Evolutionary conservation across 2,888 invertebrate genomes (phyloP).

Genomic region (Machimus rusticus): DNA sequence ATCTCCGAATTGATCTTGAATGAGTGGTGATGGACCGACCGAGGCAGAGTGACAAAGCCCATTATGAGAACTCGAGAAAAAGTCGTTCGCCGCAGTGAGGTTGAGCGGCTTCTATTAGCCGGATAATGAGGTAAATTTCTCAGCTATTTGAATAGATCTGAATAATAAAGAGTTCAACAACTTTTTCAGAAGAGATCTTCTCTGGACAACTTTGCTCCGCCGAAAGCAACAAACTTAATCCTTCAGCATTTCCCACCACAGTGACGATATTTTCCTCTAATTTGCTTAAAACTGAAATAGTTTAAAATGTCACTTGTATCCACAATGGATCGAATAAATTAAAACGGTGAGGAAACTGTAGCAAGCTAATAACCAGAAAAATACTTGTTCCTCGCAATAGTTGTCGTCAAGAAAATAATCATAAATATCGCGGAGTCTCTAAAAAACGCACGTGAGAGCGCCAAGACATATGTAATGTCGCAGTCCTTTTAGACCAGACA

Average conservation of each 20-base stretch:
- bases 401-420: not conserved
- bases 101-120: not conserved
- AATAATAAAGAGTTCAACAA: not conserved
- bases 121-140: constrained; percentile 11
- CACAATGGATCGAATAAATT: not conserved
- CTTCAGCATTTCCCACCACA: not conserved
- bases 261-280: not conserved
- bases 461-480: not conserved
- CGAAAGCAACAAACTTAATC: not conserved
- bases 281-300: not conserved
- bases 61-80: not conserved
- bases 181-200: not conserved
- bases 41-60: not conserved
- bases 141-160: not conserved
- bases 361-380: not conserved
- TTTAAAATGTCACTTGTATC: not conserved
- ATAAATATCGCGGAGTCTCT: not conserved
- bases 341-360: not conserved
- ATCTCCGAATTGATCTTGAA: not conserved
- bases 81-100: not conserved
- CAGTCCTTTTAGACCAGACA: not conserved
- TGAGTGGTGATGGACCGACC: not conserved
- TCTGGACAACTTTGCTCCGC: not conserved
- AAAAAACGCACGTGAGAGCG: not conserved
- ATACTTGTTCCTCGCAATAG: not conserved